Evolutionary conservation across 2,113 vertebrate species (phyloP), one percentile per base, ranked within the genome.

Genomic region (Lampris incognitus): DNA sequence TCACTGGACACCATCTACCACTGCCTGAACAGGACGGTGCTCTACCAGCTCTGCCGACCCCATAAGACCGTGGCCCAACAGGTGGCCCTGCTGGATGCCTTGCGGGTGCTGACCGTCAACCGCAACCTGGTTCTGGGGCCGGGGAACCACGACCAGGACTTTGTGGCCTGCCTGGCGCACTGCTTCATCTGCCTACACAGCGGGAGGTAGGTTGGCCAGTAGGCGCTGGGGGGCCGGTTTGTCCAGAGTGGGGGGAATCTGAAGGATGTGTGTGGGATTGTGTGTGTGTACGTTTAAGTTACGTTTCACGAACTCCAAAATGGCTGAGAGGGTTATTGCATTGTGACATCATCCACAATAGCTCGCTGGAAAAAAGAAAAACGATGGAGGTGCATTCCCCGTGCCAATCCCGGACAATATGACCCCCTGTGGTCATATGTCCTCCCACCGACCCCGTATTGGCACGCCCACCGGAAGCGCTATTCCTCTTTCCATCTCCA

Each of bases 21-120:
- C 93, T 97, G 98, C 88, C 94, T 99, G 90, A 99, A 99, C 83
- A 96, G 98, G 74, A 99, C 98, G 37, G 96, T 99, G 83, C 94
- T 99, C n/a, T 99, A 98, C 85, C 98, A 99, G 91, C 97, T 99
- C 79, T 99, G 97, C 9, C 94, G 98, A 65, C 95, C 98, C 0
- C 98, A 99, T 92, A 99, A 98, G 93, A 99, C 97, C 0, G 98
- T 99, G 0, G 95, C 98, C 0, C 98, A 99, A 92, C 98, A 99
- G 93, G 98, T 99, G 63, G 96, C 97, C 48, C 94, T 99, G 81
- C 93, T 99, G 2, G 98, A 99, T 74, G 96, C 97, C 0, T 92
- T 99, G 55, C 92, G 98, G 46, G 95, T 98, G 24, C 95, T 99
- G 62, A 99, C 98, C 2, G 96, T 99, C 42, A 98, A 99, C 93